Evolutionary conservation across 1,140 invertebrate species (phyloP).

Genomic region (Eubasilissa regina): DNA sequence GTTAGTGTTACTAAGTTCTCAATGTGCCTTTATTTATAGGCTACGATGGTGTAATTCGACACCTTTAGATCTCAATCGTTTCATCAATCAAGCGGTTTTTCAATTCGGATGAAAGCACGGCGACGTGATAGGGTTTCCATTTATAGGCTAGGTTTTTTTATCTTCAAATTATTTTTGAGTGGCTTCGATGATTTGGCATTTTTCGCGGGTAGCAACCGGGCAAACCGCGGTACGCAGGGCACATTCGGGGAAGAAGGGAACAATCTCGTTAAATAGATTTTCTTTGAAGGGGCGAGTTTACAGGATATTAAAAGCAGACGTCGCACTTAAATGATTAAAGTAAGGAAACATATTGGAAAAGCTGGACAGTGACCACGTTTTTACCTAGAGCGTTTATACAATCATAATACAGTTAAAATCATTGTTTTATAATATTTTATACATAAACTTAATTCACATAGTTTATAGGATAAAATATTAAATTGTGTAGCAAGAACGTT

Average conservation of each 20-base stretch:
- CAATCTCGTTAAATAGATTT: background rate
- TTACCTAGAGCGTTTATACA: too few relatives aligned
- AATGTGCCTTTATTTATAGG: constrained; percentile 46
- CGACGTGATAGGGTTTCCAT: constrained; percentile 16
- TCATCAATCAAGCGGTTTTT: constrained; percentile 51
- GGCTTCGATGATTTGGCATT: constrained; percentile 32
- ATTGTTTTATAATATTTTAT: too few relatives aligned
- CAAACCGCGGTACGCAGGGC: background rate
- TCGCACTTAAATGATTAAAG: too few relatives aligned
- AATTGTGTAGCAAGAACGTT: too few relatives aligned
- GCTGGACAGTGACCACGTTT: too few relatives aligned
- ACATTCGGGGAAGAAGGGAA: too few relatives aligned
- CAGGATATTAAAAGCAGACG: constrained; percentile 19
- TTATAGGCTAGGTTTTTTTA: constrained; percentile 41
- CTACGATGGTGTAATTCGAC: constrained; percentile 27
- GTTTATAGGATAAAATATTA: too few relatives aligned
- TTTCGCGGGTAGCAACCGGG: background rate
- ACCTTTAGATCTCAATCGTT: constrained; percentile 48
- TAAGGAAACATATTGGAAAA: too few relatives aligned
- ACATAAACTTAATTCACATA: too few relatives aligned
- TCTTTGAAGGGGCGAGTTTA: background rate
- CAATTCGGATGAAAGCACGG: constrained; percentile 51
- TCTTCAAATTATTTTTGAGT: constrained; percentile 49
- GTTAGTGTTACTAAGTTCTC: constrained; percentile 10
- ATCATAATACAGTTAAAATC: too few relatives aligned